A percentile compares a stretch with the other conserved stretches of the same genome.
These are phyloP conservation scores for Rhadina sibilatrix DNA, from an alignment of 2,113 vertebrate species.

Conservation along the genomic window DNA sequence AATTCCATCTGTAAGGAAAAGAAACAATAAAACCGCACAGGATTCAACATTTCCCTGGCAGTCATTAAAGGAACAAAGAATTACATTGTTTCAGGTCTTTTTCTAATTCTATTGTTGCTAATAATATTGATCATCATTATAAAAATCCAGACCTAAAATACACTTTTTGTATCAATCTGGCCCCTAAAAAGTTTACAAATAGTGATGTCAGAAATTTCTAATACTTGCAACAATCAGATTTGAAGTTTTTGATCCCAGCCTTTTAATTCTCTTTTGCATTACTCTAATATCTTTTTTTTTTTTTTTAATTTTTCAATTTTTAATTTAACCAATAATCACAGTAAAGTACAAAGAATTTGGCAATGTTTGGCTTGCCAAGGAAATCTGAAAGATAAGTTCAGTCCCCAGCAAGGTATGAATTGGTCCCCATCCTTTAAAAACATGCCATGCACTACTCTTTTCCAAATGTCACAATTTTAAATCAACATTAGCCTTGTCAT, in stretches of 20 bases:
- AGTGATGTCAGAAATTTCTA: not conserved
- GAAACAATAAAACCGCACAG: not conserved
- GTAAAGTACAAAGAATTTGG: not conserved
- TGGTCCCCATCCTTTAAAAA: not conserved
- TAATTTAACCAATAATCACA: not conserved
- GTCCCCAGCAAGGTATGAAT: not conserved
- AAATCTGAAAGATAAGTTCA: not conserved
- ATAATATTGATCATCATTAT: not conserved
- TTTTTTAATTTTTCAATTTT: not conserved
- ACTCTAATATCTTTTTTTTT: rapidly evolving
- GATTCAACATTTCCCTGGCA: not conserved
- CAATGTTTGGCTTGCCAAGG: rapidly evolving
- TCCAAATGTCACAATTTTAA: not conserved
- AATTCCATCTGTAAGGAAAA: not conserved
- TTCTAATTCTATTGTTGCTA: not conserved
- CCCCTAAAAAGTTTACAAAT: not conserved
- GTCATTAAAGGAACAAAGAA: not conserved
- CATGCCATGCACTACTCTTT: rapidly evolving
- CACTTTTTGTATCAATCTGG: not conserved
- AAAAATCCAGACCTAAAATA: not conserved
- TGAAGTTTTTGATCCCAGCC: not conserved
- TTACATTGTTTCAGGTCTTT: not conserved
- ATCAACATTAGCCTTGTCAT: not conserved
- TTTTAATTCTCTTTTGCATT: not conserved
- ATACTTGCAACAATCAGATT: not conserved